Base-by-base conservation (phyloP, 1,140 invertebrate species). In the Paralvinella palmiformis region DNA sequence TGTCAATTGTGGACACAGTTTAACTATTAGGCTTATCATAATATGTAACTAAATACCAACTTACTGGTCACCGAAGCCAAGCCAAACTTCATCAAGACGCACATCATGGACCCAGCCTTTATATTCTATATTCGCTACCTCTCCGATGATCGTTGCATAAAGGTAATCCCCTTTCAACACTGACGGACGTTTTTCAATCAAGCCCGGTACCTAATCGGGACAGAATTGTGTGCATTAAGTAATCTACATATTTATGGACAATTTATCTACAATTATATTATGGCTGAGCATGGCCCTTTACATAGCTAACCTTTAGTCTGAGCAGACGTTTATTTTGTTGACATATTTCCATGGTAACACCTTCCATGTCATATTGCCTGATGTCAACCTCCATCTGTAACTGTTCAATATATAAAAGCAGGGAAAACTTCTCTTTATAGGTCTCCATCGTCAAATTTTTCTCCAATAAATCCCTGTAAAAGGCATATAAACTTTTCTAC, bases 151-250 rank as follows among this genome's bases (percentile, higher is more conserved):
- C 7, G 62, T 62, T 7, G 66, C 86, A 55, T 87, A 81, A 22
- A 89, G 85, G 75, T 79, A 84, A 76, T 96, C 92, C 0, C 91
- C 91, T 52, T 85, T 71, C 45, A 93, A 83, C 5, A 96, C 77
- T 5, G 91, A 93, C 1, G 92, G 93, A 55, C 92, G 84, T 70
- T 85, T 88, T 78, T 96, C 93, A 44, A 85, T 83, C 22, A 96
- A 78, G 56, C 91, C 90, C 56, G 88, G 86, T 45, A 95, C 87
- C 77, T 88, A 10, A 31, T 62, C 13, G 35, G 0, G 20, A 5
- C 20, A 31, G 20, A 62, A 20, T 10, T 29, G 29, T 31, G n/a
- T 27, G n/a, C 31, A 6, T 10, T 17, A 57, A 57, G 32, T 13
- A 32, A 20, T 4, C 24, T 10, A 24, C 32, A 10, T 27, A 27